Evolutionary conservation across 2,797 vertebrate species (phyloP).

Genomic region (Forpus xanthops): DNA sequence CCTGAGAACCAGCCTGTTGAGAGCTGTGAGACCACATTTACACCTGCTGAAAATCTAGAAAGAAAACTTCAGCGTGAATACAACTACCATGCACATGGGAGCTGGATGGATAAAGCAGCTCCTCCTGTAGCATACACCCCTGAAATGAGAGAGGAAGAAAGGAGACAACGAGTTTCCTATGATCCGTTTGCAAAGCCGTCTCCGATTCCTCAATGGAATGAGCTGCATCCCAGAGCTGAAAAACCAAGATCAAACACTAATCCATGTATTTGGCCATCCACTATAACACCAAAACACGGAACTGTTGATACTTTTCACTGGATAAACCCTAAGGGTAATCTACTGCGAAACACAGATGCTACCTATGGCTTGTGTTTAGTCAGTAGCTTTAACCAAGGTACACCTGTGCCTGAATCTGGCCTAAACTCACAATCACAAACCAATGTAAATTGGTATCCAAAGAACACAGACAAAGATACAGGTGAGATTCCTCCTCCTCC

Average conservation of each 20-base stretch:
- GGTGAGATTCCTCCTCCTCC: not conserved
- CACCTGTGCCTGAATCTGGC: conserved; percentile 72
- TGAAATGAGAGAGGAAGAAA: conserved; percentile 63
- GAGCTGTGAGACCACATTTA: conserved; percentile 50
- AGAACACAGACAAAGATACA: not conserved
- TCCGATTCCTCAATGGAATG: not conserved
- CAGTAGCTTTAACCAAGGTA: not conserved
- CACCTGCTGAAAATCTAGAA: conserved; percentile 63
- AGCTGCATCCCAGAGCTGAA: not conserved
- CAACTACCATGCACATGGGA: conserved; percentile 85
- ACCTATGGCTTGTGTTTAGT: not conserved
- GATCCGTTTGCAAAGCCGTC: conserved; percentile 45
- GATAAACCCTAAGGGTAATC: not conserved
- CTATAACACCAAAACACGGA: not conserved
- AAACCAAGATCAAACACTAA: not conserved
- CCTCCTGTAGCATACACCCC: not conserved
- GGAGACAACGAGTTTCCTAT: conserved; percentile 59
- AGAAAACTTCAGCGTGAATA: conserved; percentile 87
- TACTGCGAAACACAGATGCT: not conserved
- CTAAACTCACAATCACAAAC: not conserved
- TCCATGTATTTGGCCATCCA: not conserved
- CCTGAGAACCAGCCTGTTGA: conserved; percentile 60
- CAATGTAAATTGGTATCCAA: not conserved
- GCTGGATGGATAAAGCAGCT: conserved; percentile 62
- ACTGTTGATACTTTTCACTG: not conserved